These are phyloP conservation scores for Sympetrum striolatum DNA, from an alignment of 2,888 invertebrate genomes.

Conservation along the genomic window DNA sequence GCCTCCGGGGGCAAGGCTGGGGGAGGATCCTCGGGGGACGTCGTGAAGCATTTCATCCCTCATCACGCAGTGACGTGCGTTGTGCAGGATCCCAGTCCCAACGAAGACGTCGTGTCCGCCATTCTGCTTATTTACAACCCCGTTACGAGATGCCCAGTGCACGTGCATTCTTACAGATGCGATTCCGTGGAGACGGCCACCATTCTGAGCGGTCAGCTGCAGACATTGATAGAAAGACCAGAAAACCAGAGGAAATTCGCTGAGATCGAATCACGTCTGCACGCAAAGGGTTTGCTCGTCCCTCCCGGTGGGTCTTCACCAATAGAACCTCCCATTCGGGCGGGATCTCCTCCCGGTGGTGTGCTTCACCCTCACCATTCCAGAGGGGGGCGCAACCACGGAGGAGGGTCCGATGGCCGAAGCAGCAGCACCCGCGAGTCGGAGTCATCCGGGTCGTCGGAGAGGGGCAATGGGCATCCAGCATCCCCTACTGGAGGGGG, in stretches of 20 bases:
- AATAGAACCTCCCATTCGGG: slow-evolving; percentile 29
- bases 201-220: slow-evolving; percentile 83
- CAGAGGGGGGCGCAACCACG: slow-evolving; percentile 57
- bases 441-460: slow-evolving; percentile 52
- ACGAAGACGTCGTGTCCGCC: slow-evolving; percentile 90
- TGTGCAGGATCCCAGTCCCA: slow-evolving; percentile 70
- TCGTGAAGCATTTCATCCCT: slow-evolving; percentile 93
- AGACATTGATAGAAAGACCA: slow-evolving; percentile 79
- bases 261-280: slow-evolving; percentile 74
- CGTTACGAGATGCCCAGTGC: slow-evolving; percentile 90
- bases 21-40: slow-evolving; percentile 60
- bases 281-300: slow-evolving; percentile 57
- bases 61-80: slow-evolving; percentile 93
- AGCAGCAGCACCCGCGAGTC: slow-evolving; percentile 51
- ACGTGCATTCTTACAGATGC: slow-evolving; percentile 92
- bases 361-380: background rate
- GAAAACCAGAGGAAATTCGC: slow-evolving; percentile 86
- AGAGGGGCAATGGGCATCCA: slow-evolving; percentile 45
- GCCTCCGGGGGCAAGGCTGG: slow-evolving; percentile 48
- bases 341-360: background rate
- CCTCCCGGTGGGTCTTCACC: slow-evolving; percentile 55
- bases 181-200: slow-evolving; percentile 93
- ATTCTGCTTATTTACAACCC: slow-evolving; percentile 94
- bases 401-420: slow-evolving; percentile 48
- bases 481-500: slow-evolving; percentile 74